Evolutionary conservation across 1,140 invertebrate genomes (phyloP).

Genomic region (Orius laevigatus): DNA sequence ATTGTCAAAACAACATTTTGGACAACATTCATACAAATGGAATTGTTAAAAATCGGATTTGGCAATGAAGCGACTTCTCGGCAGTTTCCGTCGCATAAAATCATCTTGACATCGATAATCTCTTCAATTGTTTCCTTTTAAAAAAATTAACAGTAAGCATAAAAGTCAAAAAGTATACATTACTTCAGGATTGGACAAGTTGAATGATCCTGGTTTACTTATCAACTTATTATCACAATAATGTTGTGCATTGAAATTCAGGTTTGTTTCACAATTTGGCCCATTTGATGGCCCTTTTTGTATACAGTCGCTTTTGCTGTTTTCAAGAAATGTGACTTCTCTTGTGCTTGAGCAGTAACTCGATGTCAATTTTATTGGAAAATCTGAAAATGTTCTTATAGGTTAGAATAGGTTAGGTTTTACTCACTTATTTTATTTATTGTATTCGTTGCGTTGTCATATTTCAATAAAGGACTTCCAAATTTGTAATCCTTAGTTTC

Average conservation of each 20-base stretch:
- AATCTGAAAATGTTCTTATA: too few species aligned
- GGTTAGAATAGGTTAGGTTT: too few species aligned
- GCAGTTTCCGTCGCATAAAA: slow-evolving; percentile 7
- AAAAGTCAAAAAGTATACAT: too few species aligned
- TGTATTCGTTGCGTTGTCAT: neutral
- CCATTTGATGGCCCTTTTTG: neutral
- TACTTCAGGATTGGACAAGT: too few species aligned
- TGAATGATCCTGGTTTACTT: neutral
- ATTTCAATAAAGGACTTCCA: slow-evolving; percentile 14
- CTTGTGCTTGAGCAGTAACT: slow-evolving; percentile 5
- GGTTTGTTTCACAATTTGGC: slow-evolving; percentile 1
- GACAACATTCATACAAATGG: slow-evolving; percentile 27
- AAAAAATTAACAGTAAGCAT: slow-evolving; percentile 31
- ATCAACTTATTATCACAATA: slow-evolving; percentile 23
- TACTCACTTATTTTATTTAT: slow-evolving; percentile 4
- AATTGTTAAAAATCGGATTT: slow-evolving; percentile 4
- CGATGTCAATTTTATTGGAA: neutral
- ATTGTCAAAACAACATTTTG: slow-evolving; percentile 33
- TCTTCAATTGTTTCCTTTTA: neutral
- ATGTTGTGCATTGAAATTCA: neutral
- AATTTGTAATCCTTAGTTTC: slow-evolving; percentile 8
- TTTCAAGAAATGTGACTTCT: slow-evolving; percentile 7
- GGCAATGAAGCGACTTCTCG: slow-evolving; percentile 3
- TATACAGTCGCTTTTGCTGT: slow-evolving; percentile 3
- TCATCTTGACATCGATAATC: too few species aligned